A percentile compares a stretch with the other conserved stretches of the same genome.
phyloP scores from a whole-genome alignment of 2,888 invertebrate species.

The Sphinx pinastri region DNA sequence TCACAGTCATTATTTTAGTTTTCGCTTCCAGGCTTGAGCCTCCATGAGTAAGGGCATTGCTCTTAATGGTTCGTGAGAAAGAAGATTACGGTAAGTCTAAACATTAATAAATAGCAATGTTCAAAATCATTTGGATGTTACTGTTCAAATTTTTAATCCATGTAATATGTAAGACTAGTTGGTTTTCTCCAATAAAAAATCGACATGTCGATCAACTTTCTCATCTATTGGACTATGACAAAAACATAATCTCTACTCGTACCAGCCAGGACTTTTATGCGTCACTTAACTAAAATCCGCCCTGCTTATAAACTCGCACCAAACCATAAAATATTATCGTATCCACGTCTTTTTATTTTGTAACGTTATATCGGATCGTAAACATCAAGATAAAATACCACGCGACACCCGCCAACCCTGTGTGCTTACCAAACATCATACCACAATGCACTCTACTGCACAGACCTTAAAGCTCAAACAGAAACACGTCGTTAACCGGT shows the following conservation, averaged over 20 bases:
- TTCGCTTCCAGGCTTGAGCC: too few species aligned
- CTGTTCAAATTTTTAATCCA: too few species aligned
- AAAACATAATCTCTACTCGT: too few species aligned
- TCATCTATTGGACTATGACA: too few species aligned
- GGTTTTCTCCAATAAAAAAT: neutral
- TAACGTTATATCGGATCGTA: conserved; percentile 67
- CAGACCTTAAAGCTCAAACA: conserved; percentile 30
- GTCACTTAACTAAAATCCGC: neutral
- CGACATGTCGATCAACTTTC: too few species aligned
- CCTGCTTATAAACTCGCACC: conserved; percentile 32
- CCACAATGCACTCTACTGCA: neutral
- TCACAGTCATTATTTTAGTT: too few species aligned
- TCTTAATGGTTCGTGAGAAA: too few species aligned
- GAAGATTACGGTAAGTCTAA: too few species aligned
- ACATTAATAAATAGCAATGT: too few species aligned
- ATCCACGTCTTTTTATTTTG: conserved; percentile 55
- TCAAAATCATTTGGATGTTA: too few species aligned
- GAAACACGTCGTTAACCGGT: conserved; percentile 36
- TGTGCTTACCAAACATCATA: neutral
- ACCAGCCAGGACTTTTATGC: neutral
- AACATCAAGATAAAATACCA: conserved; percentile 63
- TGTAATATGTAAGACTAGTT: too few species aligned
- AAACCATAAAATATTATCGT: conserved; percentile 46
- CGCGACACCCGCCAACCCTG: conserved; percentile 18
- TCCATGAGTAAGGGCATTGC: too few species aligned